Evolutionary conservation across 2,113 vertebrate species (phyloP), one percentile per base, ranked within the genome.

Genomic region (Cranoglanis bouderius): DNA sequence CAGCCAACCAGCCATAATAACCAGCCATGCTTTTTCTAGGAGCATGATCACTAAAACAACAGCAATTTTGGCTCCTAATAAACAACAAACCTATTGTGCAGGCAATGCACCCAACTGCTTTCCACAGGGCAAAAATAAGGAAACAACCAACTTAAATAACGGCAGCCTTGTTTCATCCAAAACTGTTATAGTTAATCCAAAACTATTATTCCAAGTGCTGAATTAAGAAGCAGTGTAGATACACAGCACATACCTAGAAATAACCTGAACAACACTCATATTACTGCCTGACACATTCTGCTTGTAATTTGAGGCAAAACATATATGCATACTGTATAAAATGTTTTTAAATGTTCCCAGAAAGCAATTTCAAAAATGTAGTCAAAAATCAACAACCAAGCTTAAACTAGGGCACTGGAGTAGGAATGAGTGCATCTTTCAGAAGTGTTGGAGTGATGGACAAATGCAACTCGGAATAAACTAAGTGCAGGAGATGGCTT

Each of bases 401-500:
- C 14, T 35, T 24, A 35, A 29, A 74, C n/a, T 77, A n/a, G 53
- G 26, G 38, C 1, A 14, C n/a, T 40, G 38, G 40, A 35, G 55
- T 5, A 43, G n/a, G 18, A 63, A 43, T 43, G 53, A 77, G 35
- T 24, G 38, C 5, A 18, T 78, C 55, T 78, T 86, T 86, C n/a
- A 57, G 70, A 75, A 26, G 32, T 74, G 55, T 40, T 49, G 70
- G 32, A 21, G n/a, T 57, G 40, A 46, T 51, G 70, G 67, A 21
- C 14, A 72, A 87, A 82, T 70, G 46, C 77, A 82, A 65, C 46
- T 53, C 38, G 57, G 35, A 65, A 65, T 65, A 32, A n/a, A 51
- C 77, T 81, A 51, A 70, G 72, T 78, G 61, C 18, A 78, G 51
- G 51, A 61, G 14, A 78, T 78, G 74, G 26, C 55, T 87, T 86